Evolutionary conservation across 2,888 invertebrate species (phyloP).

Genomic region (Pimpla rufipes): DNA sequence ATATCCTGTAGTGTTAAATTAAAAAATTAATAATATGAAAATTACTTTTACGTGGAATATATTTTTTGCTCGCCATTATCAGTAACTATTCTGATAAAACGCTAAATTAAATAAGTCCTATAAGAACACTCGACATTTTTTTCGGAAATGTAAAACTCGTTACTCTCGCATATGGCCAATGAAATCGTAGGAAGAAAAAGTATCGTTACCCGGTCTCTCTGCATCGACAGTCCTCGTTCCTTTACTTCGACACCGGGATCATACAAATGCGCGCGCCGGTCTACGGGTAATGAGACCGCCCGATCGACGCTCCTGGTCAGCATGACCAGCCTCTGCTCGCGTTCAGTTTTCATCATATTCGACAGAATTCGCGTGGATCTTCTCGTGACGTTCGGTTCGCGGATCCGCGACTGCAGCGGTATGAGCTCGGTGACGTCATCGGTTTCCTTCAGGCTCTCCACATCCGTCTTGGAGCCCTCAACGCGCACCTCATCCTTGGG

Average conservation of each 20-base stretch:
- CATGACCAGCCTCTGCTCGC: slow-evolving; percentile 73
- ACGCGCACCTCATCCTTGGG: slow-evolving; percentile 70
- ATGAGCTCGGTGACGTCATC: slow-evolving; percentile 72
- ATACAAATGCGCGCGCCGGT: slow-evolving; percentile 75
- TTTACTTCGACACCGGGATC: slow-evolving; percentile 73
- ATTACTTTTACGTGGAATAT: too few species aligned
- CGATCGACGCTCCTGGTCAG: slow-evolving; percentile 77
- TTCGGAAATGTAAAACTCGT: too few species aligned
- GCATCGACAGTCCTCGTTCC: slow-evolving; percentile 81
- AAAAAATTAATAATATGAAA: too few species aligned
- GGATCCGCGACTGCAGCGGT: slow-evolving; percentile 77
- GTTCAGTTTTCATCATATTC: slow-evolving; percentile 74
- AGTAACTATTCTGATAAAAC: too few species aligned
- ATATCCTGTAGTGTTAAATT: too few species aligned
- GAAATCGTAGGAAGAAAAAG: too few species aligned
- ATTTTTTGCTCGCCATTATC: too few species aligned
- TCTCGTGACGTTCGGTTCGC: slow-evolving; percentile 74
- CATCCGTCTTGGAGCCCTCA: slow-evolving; percentile 55
- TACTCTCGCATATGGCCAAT: too few species aligned
- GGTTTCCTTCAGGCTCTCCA: slow-evolving; percentile 59
- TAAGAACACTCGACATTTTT: too few species aligned
- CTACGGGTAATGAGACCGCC: slow-evolving; percentile 81
- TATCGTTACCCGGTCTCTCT: slow-evolving; percentile 78
- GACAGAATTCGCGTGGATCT: slow-evolving; percentile 79
- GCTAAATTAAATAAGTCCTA: too few species aligned